Evolutionary conservation across 2,113 vertebrate species (phyloP), one percentile per base, ranked within the genome.

Genomic region (Fregata magnificens): DNA sequence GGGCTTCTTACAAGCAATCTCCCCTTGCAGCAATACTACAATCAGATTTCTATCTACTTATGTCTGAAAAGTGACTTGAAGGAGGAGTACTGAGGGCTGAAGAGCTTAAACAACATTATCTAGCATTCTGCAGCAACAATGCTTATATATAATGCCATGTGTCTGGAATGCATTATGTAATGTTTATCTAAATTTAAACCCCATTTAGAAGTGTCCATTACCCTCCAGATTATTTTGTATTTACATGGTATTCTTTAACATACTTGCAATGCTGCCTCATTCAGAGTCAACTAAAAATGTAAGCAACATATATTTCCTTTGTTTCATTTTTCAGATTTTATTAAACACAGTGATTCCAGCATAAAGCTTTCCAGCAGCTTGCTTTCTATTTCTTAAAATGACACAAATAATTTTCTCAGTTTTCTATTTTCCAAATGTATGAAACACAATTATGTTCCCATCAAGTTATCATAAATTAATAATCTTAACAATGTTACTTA

Each of bases 161-260:
- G 77, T 52, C 77, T 89, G 59, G 40, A 59, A 92, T 45, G 52
- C 29, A 73, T 95, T 88, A 93, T 80, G 72, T 78, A 95, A 94
- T 10, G 7, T 91, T 91, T 61, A 91, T 63, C 77, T 95, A 86
- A 78, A 95, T 91, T 91, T 95, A 95, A 95, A 91, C 10, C n/a
- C 55, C 47, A 56, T 86, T 93, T 81, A 88, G 47, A 96, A 81
- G 42, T 90, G 59, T 40, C 85, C 59, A 86, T 94, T 92, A 83
- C 63, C 19, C 69, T 88, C 11, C 72, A 89, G 90, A 95, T 96
- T 83, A 96, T 81, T 89, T 65, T 76, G 19, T 49, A 92, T 91
- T 96, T 92, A 77, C 65, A 91, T 15, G 34, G 58, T 42, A 91
- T 71, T 65, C 47, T 92, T 92, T 72, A 63, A 86, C 0, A 0